Evolutionary conservation across 1,140 invertebrate genomes (phyloP).

Genomic region (Luehdorfia chinensis): DNA sequence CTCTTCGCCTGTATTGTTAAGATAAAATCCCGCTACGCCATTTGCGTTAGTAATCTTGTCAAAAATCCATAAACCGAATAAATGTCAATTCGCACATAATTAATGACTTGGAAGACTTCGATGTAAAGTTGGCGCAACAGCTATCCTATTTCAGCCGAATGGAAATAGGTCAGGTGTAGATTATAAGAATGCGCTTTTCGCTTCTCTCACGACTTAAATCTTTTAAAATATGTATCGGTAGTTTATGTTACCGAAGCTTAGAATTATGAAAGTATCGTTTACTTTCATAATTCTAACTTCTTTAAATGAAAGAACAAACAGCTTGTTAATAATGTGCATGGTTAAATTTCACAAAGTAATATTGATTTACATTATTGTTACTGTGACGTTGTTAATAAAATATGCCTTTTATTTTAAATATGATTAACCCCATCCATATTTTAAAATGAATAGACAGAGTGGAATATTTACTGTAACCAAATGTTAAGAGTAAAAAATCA

Average conservation of each 20-base stretch:
- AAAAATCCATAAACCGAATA: slow-evolving; percentile 21
- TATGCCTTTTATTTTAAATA: too few relatives aligned
- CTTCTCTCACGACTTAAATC: slow-evolving; percentile 5
- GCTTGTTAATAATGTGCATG: not conserved
- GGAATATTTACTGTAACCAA: too few relatives aligned
- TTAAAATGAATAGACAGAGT: too few relatives aligned
- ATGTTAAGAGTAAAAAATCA: too few relatives aligned
- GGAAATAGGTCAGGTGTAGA: slow-evolving; percentile 11
- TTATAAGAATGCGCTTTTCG: slow-evolving; percentile 14
- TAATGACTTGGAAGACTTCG: slow-evolving; percentile 8
- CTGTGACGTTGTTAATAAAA: too few relatives aligned
- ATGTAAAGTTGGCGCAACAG: slow-evolving; percentile 13
- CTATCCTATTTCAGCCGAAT: slow-evolving; percentile 11
- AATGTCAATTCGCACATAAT: slow-evolving; percentile 8
- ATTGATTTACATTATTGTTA: too few relatives aligned
- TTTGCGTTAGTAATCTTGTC: slow-evolving; percentile 14
- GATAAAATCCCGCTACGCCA: slow-evolving; percentile 30
- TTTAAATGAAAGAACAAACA: not conserved
- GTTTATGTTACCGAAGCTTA: not conserved
- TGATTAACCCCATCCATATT: too few relatives aligned
- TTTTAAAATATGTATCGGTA: slow-evolving; percentile 10
- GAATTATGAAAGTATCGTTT: not conserved
- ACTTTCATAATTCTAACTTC: too few relatives aligned
- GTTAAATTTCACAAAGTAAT: too few relatives aligned
- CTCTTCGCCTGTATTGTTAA: slow-evolving; percentile 23